A percentile compares a stretch with the other conserved stretches of the same genome.
Evolutionary conservation across 2,797 vertebrate genomes (phyloP).

Genomic region (Malacoraja senta): DNA sequence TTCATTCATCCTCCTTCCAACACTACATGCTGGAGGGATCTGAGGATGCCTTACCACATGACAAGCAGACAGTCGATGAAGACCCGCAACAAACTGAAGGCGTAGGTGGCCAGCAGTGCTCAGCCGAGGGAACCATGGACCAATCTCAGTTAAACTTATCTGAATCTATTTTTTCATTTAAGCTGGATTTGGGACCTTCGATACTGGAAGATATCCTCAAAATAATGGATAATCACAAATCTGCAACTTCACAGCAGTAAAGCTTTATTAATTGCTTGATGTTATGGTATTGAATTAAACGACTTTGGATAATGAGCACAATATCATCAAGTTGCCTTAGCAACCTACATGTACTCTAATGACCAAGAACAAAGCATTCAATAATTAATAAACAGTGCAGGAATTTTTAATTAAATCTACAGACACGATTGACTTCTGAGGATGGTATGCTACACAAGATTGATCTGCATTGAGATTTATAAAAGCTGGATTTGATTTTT

Average conservation of each 20-base stretch:
- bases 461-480: neutral
- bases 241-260: neutral
- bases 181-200: slow-evolving; percentile 82
- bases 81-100: neutral
- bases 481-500: neutral
- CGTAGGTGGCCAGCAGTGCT: neutral
- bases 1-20: neutral
- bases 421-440: neutral
- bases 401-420: neutral
- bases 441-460: neutral
- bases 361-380: neutral
- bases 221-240: slow-evolving; percentile 71
- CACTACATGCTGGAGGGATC: neutral
- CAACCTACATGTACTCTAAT: neutral
- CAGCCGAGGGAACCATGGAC: slow-evolving; percentile 46
- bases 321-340: neutral
- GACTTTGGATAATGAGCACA: neutral
- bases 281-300: neutral
- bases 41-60: too few species aligned
- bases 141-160: slow-evolving; percentile 50
- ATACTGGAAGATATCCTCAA: slow-evolving; percentile 86
- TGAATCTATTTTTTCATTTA: slow-evolving; percentile 71
- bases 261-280: neutral
- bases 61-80: neutral
- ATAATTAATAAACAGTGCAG: neutral